Evolutionary conservation across 2,888 invertebrate species (phyloP), one percentile per base, ranked within the genome.

Genomic region (Trissolcus japonicus): DNA sequence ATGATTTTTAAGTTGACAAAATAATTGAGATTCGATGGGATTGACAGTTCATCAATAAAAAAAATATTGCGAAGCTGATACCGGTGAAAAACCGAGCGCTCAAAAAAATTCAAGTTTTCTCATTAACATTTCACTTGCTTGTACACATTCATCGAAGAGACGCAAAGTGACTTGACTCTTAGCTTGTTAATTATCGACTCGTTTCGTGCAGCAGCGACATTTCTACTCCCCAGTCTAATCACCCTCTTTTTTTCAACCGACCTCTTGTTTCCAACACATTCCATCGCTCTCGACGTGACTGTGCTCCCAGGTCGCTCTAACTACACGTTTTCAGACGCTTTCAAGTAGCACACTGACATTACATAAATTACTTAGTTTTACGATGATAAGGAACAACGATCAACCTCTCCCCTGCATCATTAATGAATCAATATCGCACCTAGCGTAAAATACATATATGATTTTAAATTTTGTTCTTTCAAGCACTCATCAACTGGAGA

Each of bases 171-270:
- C 83, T 84, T 80, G 82, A 81, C 83, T 79, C 78, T 73, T 69
- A 73, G 80, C 80, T 83, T 87, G 88, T 88, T 88, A 88, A 88
- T 88, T 88, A 88, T 88, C 86, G 88, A 86, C 86, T 86, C 82
- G 83, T 82, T 82, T 83, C 82, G 66, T 69, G 75, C 68, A 56
- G 69, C 79, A 80, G 72, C 78, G 72, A 67, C 79, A 79, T 73
- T 80, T 69, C 79, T 80, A 67, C 82, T 80, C 61, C 73, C 69
- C 82, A 82, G 83, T 83, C 85, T 86, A 87, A 87, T 87, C 86
- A 85, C 84, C 85, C 85, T 85, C 83, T 82, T 83, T 35, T 85
- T 84, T 82, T 80, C 80, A 76, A 77, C 80, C 82, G 46, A 66
- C 66, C 83, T 81, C 85, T 86, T 86, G 86, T 87, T 86, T 82